A percentile compares a stretch with the other conserved stretches of the same genome.
Conservation (phyloP, 2,797 vertebrate species). For the Geotria australis region DNA sequence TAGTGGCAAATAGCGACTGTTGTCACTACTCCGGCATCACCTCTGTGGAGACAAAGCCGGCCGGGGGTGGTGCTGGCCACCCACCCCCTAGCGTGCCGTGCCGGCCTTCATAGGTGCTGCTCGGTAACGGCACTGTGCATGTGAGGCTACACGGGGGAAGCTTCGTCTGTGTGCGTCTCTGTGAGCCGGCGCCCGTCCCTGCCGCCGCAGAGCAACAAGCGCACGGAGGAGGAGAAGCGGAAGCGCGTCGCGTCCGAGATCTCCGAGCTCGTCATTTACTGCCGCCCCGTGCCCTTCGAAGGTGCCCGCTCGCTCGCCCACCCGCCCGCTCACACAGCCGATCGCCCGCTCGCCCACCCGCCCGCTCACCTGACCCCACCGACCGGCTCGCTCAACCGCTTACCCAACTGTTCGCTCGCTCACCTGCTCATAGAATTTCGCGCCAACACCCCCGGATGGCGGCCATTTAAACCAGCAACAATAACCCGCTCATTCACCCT, state of each 20-base stretch:
- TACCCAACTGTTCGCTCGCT: background rate
- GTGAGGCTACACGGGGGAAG: too few relatives aligned
- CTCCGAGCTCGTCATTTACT: slow-evolving; percentile 86
- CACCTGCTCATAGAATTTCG: background rate
- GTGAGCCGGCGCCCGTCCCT: too few relatives aligned
- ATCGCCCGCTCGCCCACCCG: background rate
- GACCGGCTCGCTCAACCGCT: background rate
- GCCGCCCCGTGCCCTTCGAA: slow-evolving; percentile 80
- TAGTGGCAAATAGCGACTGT: too few relatives aligned
- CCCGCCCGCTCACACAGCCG: background rate
- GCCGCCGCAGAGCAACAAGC: slow-evolving; percentile 4
- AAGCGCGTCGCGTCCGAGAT: slow-evolving; percentile 95
- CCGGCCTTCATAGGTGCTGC: too few relatives aligned
- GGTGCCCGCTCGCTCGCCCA: slow-evolving; percentile 4
- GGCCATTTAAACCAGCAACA: too few relatives aligned
- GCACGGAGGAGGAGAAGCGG: slow-evolving; percentile 93
- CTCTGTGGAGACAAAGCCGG: too few relatives aligned
- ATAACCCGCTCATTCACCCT: background rate
- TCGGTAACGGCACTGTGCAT: too few relatives aligned
- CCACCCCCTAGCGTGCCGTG: too few relatives aligned
- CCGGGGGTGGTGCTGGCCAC: too few relatives aligned
- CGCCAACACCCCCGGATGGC: too few relatives aligned
- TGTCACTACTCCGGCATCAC: too few relatives aligned
- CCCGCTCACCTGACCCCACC: background rate
- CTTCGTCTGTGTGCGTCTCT: too few relatives aligned